Base-by-base conservation (phyloP, 1,140 invertebrate species). In the Neodiprion virginianus region DNA sequence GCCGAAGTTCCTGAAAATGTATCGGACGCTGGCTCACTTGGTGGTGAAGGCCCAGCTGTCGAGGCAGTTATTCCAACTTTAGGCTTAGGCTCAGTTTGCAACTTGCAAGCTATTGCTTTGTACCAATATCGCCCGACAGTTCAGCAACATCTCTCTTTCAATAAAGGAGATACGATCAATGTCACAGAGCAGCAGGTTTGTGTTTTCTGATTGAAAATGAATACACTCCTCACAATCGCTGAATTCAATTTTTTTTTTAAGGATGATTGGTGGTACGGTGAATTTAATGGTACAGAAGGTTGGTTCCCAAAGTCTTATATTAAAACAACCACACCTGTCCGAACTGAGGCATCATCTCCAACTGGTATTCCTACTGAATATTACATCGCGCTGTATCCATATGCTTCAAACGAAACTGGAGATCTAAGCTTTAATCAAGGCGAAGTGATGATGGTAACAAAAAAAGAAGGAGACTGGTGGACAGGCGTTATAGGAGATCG, bases 391-490 rank as follows among this genome's bases (percentile, higher is more conserved):
- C 90, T 94, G 69, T 97, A 96, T 87, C 93, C 94, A 21, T 97
- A 96, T 86, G 90, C 94, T 66, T 99, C 98, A 0, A 88, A 91
- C 11, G 98, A 99, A 87, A 89, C 93, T 0, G 97, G 96, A 9
- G 98, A 99, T 90, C 89, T 99, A 49, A 94, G 90, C 68, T 99
- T 99, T 85, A 93, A 95, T 79, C 95, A 94, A 73, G 97, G 97
- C 1, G 98, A 99, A 86, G 90, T 95, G 74, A 95, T 99, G 72
- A 89, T 93, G 75, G 96, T 98, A 1, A 91, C 92, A 7, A 94
- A 97, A 78, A 94, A 95, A 78, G 96, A 98, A 77, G 97, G 97
- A 8, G 97, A 99, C 84, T 99, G 98, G 98, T 99, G 98, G 98
- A 98, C 97, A 10, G 98, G 98, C 53, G 92, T 91, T 70, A 93